phyloP scores from a whole-genome alignment of 1,140 invertebrate genomes.

The Cyrtorhinus lividipennis region DNA sequence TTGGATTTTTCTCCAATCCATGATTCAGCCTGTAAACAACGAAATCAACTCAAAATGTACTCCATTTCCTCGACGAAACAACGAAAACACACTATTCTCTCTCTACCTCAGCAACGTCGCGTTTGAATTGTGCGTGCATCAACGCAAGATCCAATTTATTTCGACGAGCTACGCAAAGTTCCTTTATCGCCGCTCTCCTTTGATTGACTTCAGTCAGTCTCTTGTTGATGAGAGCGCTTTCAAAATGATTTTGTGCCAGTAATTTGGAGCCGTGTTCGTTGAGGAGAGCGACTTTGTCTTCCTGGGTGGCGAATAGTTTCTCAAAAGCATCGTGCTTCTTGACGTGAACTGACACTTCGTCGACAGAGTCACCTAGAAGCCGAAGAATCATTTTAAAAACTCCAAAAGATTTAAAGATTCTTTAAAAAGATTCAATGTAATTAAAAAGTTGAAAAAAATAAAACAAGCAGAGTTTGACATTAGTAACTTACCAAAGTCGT shows the following conservation, averaged over 20 bases:
- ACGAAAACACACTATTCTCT: neutral
- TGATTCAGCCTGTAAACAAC: constrained; percentile 44
- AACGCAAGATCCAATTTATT: constrained; percentile 60
- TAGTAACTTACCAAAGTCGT: constrained; percentile 36
- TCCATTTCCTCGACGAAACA: too few relatives aligned
- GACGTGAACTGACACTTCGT: constrained; percentile 70
- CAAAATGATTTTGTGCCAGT: constrained; percentile 84
- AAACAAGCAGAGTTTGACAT: neutral
- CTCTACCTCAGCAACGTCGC: constrained; percentile 67
- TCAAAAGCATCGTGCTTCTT: constrained; percentile 87
- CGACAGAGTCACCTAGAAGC: constrained; percentile 44
- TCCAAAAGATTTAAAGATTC: too few relatives aligned
- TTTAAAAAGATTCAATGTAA: too few relatives aligned
- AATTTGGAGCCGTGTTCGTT: constrained; percentile 80
- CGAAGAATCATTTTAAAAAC: neutral
- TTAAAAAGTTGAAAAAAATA: neutral
- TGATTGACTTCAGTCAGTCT: constrained; percentile 53
- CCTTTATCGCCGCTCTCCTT: constrained; percentile 54
- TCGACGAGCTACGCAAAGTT: constrained; percentile 44
- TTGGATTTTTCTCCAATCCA: constrained; percentile 93
- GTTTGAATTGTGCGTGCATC: constrained; percentile 74
- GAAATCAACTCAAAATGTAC: too few relatives aligned
- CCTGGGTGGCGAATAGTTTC: constrained; percentile 65
- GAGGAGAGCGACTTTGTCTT: constrained; percentile 71
- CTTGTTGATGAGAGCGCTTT: constrained; percentile 66